Evolutionary conservation across 2,888 invertebrate genomes (phyloP).

Genomic region (Parnassius mnemosyne): DNA sequence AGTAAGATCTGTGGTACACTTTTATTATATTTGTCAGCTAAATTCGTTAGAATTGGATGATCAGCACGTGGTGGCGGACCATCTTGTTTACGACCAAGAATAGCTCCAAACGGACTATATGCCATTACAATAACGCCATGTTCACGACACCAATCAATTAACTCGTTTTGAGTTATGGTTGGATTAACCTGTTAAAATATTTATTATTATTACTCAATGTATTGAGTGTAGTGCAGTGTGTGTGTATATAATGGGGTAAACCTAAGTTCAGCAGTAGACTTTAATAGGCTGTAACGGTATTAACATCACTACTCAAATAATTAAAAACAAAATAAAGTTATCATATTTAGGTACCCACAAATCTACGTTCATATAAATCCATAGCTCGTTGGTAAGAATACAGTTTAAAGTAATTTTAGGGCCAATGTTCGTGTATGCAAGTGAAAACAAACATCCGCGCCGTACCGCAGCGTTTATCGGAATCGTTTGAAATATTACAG

Average conservation of each 20-base stretch:
- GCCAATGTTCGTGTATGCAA: no score
- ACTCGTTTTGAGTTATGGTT: constrained; percentile 84
- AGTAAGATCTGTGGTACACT: constrained; percentile 83
- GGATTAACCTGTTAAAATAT: constrained; percentile 82
- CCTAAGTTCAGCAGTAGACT: no score
- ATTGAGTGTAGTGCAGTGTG: no score
- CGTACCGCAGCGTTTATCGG: no score
- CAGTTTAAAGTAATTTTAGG: no score
- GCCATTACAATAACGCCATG: constrained; percentile 84
- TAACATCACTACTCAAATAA: no score
- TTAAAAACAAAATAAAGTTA: background rate
- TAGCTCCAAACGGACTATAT: constrained; percentile 86
- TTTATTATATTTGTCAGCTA: constrained; percentile 83
- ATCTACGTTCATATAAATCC: no score
- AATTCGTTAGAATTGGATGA: constrained; percentile 69
- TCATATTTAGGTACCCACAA: background rate
- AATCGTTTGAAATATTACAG: no score
- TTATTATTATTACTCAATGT: no score
- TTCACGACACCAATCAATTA: constrained; percentile 85
- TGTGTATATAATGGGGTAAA: no score
- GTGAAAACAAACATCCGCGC: no score
- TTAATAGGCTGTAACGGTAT: background rate
- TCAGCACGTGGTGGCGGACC: constrained; percentile 74
- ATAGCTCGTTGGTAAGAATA: no score
- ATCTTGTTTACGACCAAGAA: constrained; percentile 58